phyloP scores from a whole-genome alignment of 2,888 invertebrate genomes.

The Tipula lateralis region DNA sequence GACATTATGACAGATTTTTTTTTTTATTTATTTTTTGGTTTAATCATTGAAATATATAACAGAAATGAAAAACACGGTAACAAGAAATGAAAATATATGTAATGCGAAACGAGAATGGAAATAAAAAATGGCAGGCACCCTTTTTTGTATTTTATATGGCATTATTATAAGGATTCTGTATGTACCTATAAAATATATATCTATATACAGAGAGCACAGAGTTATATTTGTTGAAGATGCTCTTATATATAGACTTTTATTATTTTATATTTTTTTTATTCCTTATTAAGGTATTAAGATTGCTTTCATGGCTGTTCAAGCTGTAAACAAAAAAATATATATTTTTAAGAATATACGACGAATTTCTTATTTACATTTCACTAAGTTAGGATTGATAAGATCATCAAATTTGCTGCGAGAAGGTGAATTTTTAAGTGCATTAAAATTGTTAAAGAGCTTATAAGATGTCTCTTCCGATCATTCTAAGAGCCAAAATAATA shows the following conservation, averaged over 20 bases:
- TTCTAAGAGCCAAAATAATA: background rate
- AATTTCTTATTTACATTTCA: background rate
- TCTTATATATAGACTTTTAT: background rate
- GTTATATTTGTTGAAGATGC: background rate
- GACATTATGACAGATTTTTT: background rate
- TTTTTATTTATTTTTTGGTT: background rate
- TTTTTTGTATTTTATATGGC: background rate
- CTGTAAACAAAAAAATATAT: background rate
- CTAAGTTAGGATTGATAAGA: background rate
- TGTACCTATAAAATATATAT: background rate
- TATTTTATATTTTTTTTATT: background rate
- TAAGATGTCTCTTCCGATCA: background rate
- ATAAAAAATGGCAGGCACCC: slow-evolving; percentile 19
- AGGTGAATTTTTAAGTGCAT: background rate
- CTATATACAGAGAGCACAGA: background rate
- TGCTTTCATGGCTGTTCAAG: background rate
- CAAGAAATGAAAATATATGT: background rate
- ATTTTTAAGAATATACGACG: background rate
- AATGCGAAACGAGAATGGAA: background rate
- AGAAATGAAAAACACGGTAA: background rate
- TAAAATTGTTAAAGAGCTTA: background rate
- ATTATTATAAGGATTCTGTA: background rate
- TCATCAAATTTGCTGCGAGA: background rate
- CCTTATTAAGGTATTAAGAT: background rate
- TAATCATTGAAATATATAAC: slow-evolving; percentile 4